Evolutionary conservation across 2,797 vertebrate genomes (phyloP), one percentile per base, ranked within the genome.

Genomic region (Amblyopsis hoosieri): DNA sequence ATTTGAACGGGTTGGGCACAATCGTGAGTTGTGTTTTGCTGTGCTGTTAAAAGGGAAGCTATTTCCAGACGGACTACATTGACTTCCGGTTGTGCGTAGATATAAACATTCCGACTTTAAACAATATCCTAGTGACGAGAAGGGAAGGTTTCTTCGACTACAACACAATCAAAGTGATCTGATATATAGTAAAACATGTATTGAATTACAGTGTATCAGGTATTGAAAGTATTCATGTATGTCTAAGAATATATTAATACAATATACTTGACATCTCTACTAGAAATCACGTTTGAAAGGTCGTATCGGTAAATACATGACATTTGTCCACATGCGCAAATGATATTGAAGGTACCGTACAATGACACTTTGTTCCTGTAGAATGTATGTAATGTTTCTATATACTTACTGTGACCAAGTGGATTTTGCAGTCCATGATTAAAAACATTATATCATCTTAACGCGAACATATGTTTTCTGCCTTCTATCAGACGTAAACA

Each of bases 51-150:
- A 5, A 52, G 70, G 85, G 90, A 86, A 84, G 79, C 60, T 55
- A 55, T 81, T 85, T 50, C 3, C 8, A 45, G 76, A 86, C 80
- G 91, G 88, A 91, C 90, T 48, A 0, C 0, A 2, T 1, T 0
- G 1, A 54, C 12, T 82, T 91, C 86, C 85, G n/a, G 58, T 71
- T 56, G 76, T 82, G 72, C 66, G 46, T 60, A 0, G 45, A 4
- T 2, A 42, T 23, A 19, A 62, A 13, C 1, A 6, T 37, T 69
- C 70, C 71, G 71, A 29, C 49, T 15, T 33, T 19, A 72, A 72
- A 68, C 19, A 45, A n/a, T 10, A 33, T 42, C 9, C 15, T 5
- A 3, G 9, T 37, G 17, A 53, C 0, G 54, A 17, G 4, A 52
- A 11, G 1, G 2, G 13, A 15, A 0, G 4, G 0, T 13, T 3